Evolutionary conservation across 2,113 vertebrate species (phyloP), one percentile per base, ranked within the genome.

Genomic region (Actinemys pallida): DNA sequence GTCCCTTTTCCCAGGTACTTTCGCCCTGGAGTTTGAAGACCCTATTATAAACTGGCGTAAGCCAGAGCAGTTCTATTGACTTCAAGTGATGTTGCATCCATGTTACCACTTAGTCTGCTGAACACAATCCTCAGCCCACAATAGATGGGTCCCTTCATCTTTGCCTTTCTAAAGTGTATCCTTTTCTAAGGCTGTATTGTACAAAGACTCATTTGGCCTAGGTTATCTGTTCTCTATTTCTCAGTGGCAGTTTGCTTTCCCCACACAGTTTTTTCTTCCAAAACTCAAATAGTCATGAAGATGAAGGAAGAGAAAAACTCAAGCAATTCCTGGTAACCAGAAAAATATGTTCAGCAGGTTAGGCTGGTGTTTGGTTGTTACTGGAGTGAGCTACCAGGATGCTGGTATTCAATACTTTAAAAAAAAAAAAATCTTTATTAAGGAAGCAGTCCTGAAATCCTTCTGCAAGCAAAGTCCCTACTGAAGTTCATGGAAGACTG

Each of bases 211-310:
- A 0, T 24, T 92, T 90, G 52, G 39, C 39, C 3, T 14, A 88
- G 72, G 49, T 83, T 83, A 93, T 3, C 84, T 88, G 69, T 84
- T 27, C 1, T 84, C 19, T 89, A 35, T 42, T 25, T 25, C n/a
- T 12, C 10, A 5, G 39, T 45, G 42, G 12, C 24, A 76, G 19
- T 20, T 76, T 25, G 22, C 72, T 12, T 76, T 76, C 72, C 39
- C 5, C 8, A 88, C 29, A 87, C n/a, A 86, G 54, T 7, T 49
- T 90, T 19, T 65, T 84, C 25, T 84, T 88, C 92, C 93, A 62
- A 49, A 84, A 78, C 29, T 90, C 81, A 88, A 45, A 84, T 92
- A 95, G 89, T 22, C 12, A 50, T 81, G 57, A 92, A 86, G 86
- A 92, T 65, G 31, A 83, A 52, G 27, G 27, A 59, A 35, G 31